phyloP scores from a whole-genome alignment of 2,113 vertebrate genomes.

The Alectura lathami region DNA sequence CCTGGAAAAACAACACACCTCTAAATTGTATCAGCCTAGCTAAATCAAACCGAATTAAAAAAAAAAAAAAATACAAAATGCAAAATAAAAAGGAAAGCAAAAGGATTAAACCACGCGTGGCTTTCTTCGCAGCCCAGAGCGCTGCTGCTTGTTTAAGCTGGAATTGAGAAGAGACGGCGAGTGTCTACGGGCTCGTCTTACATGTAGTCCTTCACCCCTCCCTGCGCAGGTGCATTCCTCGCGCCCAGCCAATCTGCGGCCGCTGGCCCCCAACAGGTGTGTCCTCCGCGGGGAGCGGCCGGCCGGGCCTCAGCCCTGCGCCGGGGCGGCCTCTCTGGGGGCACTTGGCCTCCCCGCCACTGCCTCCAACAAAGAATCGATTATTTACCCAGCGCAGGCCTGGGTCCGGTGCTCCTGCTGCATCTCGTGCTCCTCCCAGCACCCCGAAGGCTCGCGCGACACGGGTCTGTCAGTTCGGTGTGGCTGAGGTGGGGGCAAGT shows the following conservation, averaged over 20 bases:
- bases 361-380: constrained; percentile 15
- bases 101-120: constrained; percentile 19
- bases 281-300: constrained; percentile 83
- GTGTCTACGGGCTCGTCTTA: constrained; percentile 92
- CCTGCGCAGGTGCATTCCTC: constrained; percentile 94
- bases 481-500: not conserved
- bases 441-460: not conserved
- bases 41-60: not conserved
- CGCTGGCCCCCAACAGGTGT: constrained; percentile 88
- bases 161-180: constrained; percentile 86
- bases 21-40: not conserved
- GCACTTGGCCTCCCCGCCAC: not conserved
- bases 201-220: constrained; percentile 87
- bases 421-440: not conserved
- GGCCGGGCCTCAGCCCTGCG: constrained; percentile 70
- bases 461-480: not conserved
- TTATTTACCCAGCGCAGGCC: not conserved
- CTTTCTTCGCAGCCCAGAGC: constrained; percentile 52
- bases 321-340: constrained; percentile 67
- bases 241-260: constrained; percentile 86
- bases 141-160: constrained; percentile 80
- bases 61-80: not conserved
- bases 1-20: not conserved
- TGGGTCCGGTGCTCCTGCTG: not conserved
- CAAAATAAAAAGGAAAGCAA: not conserved